Conservation (phyloP, 2,113 vertebrate genomes). For the Gallinago paraguaiae region DNA sequence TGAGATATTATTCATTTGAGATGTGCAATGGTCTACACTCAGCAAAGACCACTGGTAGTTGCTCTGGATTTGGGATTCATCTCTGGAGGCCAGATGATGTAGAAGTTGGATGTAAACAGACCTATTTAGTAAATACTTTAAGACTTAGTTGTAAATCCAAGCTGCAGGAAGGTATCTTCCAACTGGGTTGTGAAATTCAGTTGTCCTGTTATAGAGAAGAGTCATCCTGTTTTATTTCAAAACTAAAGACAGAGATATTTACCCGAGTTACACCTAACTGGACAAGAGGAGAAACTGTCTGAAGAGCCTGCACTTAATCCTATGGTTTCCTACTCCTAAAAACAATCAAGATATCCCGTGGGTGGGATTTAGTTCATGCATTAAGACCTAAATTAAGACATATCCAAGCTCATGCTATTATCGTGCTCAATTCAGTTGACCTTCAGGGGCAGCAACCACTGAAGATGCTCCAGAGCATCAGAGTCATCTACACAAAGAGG, state of each 20-base stretch:
- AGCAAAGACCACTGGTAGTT: neutral
- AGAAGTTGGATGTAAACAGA: neutral
- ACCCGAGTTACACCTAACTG: neutral
- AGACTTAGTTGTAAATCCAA: neutral
- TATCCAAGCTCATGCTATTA: neutral
- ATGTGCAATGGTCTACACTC: neutral
- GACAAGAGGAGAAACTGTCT: neutral
- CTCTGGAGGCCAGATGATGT: neutral
- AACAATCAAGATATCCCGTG: rapidly evolving
- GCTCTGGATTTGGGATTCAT: neutral
- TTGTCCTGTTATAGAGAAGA: too few relatives aligned
- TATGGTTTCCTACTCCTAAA: neutral
- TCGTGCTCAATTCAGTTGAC: neutral
- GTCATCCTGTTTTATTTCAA: neutral
- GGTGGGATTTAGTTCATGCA: neutral
- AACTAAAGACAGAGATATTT: neutral
- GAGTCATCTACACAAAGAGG: neutral
- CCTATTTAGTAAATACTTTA: neutral
- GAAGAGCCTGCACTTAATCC: neutral
- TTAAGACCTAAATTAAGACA: neutral
- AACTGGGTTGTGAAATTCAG: neutral
- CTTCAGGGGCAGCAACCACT: neutral
- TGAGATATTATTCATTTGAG: neutral
- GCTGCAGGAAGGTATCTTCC: neutral
- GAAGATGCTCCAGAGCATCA: neutral